These are phyloP conservation scores for Hyalella azteca DNA, from an alignment of 2,888 invertebrate genomes.

Conservation along the genomic window DNA sequence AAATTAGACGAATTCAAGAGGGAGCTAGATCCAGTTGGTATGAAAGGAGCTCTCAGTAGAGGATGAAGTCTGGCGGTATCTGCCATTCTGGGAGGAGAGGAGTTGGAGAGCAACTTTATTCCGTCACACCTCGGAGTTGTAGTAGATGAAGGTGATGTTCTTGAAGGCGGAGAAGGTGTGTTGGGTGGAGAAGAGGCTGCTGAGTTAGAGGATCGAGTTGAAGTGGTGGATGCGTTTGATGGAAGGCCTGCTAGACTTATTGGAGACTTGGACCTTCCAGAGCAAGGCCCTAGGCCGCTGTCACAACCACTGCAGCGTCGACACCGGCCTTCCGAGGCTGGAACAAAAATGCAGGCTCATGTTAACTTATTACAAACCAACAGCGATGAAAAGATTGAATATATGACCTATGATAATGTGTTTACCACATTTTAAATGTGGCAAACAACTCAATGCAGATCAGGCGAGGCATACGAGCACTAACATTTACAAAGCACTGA, in stretches of 20 bases:
- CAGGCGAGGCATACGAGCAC: too few species aligned
- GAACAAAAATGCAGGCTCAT: too few species aligned
- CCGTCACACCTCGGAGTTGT: neutral
- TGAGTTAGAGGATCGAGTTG: neutral
- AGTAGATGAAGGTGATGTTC: slow-evolving; percentile 29
- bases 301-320: slow-evolving; percentile 17
- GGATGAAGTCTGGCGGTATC: neutral
- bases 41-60: neutral
- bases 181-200: slow-evolving; percentile 4
- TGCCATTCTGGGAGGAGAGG: neutral
- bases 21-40: neutral
- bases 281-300: neutral
- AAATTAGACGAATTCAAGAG: neutral
- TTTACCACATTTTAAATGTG: too few species aligned
- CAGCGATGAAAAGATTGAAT: too few species aligned
- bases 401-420: too few species aligned
- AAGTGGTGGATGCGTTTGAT: slow-evolving; percentile 19
- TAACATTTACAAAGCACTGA: too few species aligned
- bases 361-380: too few species aligned
- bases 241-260: neutral
- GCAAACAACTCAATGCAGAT: too few species aligned
- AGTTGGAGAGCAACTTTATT: neutral
- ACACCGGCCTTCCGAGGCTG: slow-evolving; percentile 19
- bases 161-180: slow-evolving; percentile 28
- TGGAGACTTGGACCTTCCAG: neutral